These are phyloP conservation scores for Thaumetopoea pityocampa DNA, from an alignment of 1,140 invertebrate species.

Conservation along the genomic window DNA sequence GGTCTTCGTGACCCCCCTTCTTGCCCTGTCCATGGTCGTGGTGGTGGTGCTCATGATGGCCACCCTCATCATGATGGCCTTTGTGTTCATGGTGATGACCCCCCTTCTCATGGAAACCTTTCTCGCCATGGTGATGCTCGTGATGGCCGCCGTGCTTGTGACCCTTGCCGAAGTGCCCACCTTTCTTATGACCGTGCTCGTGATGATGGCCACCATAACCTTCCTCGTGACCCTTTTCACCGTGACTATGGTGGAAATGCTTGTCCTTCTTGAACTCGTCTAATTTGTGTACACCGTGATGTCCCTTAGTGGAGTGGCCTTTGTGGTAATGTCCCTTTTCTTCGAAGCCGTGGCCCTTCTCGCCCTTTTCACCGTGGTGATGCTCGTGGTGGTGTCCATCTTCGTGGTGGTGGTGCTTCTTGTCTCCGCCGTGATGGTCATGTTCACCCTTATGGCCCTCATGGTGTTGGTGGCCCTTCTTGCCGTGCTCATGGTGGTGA, in stretches of 20 bases:
- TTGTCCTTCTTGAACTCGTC: conserved; percentile 80
- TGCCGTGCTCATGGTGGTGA: conserved; percentile 81
- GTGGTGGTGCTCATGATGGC: conserved; percentile 77
- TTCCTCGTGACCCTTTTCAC: conserved; percentile 82
- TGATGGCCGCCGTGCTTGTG: conserved; percentile 81
- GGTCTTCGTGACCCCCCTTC: conserved; percentile 77
- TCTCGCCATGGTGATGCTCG: conserved; percentile 82
- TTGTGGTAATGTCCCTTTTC: conserved; percentile 82
- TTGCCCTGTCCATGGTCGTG: conserved; percentile 78
- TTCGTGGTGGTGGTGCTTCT: conserved; percentile 85
- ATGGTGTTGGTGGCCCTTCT: conserved; percentile 84
- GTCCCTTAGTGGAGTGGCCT: conserved; percentile 85
- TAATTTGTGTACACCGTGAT: conserved; percentile 84
- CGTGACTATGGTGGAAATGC: conserved; percentile 84
- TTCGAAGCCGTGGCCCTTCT: conserved; percentile 79
- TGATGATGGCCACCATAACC: conserved; percentile 80
- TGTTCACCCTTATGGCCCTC: conserved; percentile 82
- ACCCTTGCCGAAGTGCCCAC: conserved; percentile 80
- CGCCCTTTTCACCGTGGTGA: conserved; percentile 80
- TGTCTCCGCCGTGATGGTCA: conserved; percentile 82
- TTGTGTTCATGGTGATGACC: conserved; percentile 70
- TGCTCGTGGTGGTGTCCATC: conserved; percentile 84
- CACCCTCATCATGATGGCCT: conserved; percentile 74
- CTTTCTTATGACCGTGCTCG: conserved; percentile 81
- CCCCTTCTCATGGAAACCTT: conserved; percentile 81